Conservation (phyloP, 2,888 invertebrate genomes). For the Furcula furcula region DNA sequence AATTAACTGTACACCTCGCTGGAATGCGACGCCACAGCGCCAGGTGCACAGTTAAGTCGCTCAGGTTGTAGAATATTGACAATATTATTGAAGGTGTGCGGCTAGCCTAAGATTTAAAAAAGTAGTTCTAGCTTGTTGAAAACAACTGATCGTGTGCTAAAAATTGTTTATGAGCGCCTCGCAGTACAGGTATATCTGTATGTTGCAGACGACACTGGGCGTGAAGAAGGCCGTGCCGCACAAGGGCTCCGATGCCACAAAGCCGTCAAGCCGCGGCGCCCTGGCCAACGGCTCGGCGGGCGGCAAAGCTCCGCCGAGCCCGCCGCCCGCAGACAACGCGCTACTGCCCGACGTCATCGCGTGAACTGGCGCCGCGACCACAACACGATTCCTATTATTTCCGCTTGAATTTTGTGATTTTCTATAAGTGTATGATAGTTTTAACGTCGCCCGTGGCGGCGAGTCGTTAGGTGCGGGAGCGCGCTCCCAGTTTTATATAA, state of each 20-base stretch:
- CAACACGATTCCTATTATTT: slow-evolving; percentile 73
- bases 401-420: slow-evolving; percentile 81
- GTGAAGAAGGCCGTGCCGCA: slow-evolving; percentile 48
- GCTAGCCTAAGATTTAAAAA: too few species aligned
- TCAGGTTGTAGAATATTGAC: too few species aligned
- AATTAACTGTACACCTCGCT: too few species aligned
- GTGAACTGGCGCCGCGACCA: slow-evolving; percentile 39
- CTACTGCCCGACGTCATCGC: slow-evolving; percentile 75
- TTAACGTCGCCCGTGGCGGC: slow-evolving; percentile 61
- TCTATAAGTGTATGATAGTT: slow-evolving; percentile 78
- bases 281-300: slow-evolving; percentile 43
- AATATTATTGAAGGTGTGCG: too few species aligned
- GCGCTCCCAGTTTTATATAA: slow-evolving; percentile 74
- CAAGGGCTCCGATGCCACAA: slow-evolving; percentile 29
- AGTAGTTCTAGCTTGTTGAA: too few species aligned
- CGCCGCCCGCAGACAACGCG: slow-evolving; percentile 67
- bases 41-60: too few species aligned
- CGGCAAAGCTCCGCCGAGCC: slow-evolving; percentile 73
- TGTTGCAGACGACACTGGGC: slow-evolving; percentile 51
- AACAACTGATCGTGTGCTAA: too few species aligned
- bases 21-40: too few species aligned
- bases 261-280: slow-evolving; percentile 25
- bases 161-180: too few species aligned
- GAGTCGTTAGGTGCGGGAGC: slow-evolving; percentile 76
- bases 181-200: too few species aligned